These are phyloP conservation scores for Carassius gibelio DNA, from an alignment of 2,113 vertebrate genomes.

Conservation along the genomic window DNA sequence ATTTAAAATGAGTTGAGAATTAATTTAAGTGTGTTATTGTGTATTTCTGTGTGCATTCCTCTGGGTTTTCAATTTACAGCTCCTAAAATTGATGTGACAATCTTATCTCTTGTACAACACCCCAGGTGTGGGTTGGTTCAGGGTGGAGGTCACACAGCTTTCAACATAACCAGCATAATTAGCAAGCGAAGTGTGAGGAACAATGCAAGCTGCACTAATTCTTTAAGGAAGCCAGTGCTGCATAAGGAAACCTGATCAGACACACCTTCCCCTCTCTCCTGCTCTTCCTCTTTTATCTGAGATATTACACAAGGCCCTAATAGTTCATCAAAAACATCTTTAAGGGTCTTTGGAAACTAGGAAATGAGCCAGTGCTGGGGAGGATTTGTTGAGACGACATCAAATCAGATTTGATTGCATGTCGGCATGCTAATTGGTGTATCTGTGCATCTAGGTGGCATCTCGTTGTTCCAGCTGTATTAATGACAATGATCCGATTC, in stretches of 20 bases:
- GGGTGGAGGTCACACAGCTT: constrained; percentile 19
- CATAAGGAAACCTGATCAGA: constrained; percentile 28
- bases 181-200: constrained; percentile 34
- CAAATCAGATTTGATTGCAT: constrained; percentile 8
- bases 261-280: neutral
- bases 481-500: constrained; percentile 14
- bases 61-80: neutral
- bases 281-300: constrained; percentile 4
- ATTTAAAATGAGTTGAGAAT: neutral
- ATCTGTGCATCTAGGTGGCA: constrained; percentile 28
- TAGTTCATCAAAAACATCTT: neutral
- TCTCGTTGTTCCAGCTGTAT: constrained; percentile 10
- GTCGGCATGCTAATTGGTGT: neutral
- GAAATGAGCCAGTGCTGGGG: neutral
- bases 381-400: constrained; percentile 20
- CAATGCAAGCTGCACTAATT: constrained; percentile 39
- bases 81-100: constrained; percentile 4
- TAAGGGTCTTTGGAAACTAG: neutral
- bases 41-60: neutral
- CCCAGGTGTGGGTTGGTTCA: constrained; percentile 14
- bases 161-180: constrained; percentile 35
- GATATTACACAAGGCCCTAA: constrained; percentile 29
- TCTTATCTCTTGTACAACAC: constrained; percentile 15
- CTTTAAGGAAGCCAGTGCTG: constrained; percentile 31
- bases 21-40: neutral